These are phyloP conservation scores for Borostomias antarcticus DNA, from an alignment of 2,797 vertebrate species.

Conservation along the genomic window DNA sequence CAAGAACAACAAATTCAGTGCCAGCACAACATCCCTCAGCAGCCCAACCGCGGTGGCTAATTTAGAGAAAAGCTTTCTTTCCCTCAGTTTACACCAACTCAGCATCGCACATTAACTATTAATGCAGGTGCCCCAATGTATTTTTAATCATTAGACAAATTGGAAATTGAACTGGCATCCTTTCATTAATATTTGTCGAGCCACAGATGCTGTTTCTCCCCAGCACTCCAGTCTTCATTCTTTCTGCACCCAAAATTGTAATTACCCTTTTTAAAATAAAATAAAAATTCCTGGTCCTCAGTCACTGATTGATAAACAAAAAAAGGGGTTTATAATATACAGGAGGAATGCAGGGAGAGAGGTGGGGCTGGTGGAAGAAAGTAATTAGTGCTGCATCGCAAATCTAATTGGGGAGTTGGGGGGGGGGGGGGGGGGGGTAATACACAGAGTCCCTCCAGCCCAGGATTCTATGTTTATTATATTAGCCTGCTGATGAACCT, in stretches of 20 bases:
- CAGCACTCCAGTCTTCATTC: constrained; percentile 41
- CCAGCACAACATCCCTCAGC: constrained; percentile 24
- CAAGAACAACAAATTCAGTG: constrained; percentile 13
- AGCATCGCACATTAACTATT: constrained; percentile 56
- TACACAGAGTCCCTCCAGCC: constrained; percentile 44
- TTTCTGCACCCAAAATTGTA: constrained; percentile 48
- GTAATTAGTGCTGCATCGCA: constrained; percentile 53
- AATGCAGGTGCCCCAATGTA: constrained; percentile 55
- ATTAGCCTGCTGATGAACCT: constrained; percentile 48
- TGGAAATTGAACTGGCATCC: constrained; percentile 47
- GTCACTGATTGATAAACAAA: constrained; percentile 58
- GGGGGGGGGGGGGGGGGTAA: no score
- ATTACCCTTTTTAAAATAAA: constrained; percentile 37
- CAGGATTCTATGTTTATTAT: constrained; percentile 33
- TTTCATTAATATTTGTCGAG: constrained; percentile 53
- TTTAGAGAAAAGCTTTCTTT: constrained; percentile 33
- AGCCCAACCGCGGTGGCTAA: constrained; percentile 33
- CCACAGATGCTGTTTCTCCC: constrained; percentile 38
- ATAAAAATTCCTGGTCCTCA: not conserved
- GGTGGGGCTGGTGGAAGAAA: constrained; percentile 34
- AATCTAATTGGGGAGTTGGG: constrained; percentile 63
- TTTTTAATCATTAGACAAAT: constrained; percentile 60
- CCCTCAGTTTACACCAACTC: constrained; percentile 19
- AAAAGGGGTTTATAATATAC: constrained; percentile 43
- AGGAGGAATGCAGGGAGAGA: constrained; percentile 33